Evolutionary conservation across 1,140 invertebrate species (phyloP), one percentile per base, ranked within the genome.

Genomic region (Eumaeus atala): DNA sequence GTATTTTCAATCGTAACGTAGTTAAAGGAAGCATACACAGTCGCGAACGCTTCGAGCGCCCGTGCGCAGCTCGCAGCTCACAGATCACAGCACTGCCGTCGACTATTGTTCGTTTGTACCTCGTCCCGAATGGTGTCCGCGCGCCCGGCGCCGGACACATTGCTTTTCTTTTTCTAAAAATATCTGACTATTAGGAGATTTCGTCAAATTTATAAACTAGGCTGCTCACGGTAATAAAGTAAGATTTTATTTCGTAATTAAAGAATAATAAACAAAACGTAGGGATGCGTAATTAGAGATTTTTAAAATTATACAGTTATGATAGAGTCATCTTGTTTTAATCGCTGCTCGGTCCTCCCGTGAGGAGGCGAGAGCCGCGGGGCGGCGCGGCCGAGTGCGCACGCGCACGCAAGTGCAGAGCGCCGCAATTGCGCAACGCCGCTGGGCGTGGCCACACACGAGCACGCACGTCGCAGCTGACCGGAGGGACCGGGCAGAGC

Each of bases 231-330:
- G 70, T 86, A 82, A 83, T 78, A 74, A 77, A 66, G 74, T 86
- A 86, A 86, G 77, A 83, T 86, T 86, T 86, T 72, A 84, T 86
- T 86, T 86, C 83, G 82, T 83, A 86, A 82, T 84, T 83, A 86
- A 86, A 86, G 61, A 77, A 83, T 86, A 86, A 86, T 84, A 84
- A 80, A 78, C 78, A 81, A 84, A 84, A 80, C 70, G 80, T 84
- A 84, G 83, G 73, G 72, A 83, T 83, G 83, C 83, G 83, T 86
- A 86, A 86, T 86, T 86, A 86, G 83, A 84, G 67, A 80, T 86
- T 86, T 86, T 86, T 86, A 86, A 86, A 86, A 86, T 84, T 84
- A 86, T 86, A 86, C 83, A 84, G 79, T 86, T 83, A 86, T 77
- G 66, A 84, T 86, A 86, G 77, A 74, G 73, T 81, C 64, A 76